Conservation (phyloP, 2,113 vertebrate genomes). For the Oxyura jamaicensis region DNA sequence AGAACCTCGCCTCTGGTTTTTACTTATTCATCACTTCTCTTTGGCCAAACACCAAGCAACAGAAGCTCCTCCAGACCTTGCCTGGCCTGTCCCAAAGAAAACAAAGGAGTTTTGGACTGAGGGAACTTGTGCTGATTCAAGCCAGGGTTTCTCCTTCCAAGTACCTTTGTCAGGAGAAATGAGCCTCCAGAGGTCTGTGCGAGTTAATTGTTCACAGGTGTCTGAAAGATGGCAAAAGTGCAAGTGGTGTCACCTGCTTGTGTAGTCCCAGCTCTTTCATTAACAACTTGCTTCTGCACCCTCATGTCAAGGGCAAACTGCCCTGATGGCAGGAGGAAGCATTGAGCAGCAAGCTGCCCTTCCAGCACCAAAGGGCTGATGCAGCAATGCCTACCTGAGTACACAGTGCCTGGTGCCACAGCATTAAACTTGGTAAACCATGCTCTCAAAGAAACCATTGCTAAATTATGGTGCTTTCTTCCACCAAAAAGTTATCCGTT, state of each 20-base stretch:
- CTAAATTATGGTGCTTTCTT: background rate
- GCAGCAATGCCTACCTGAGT: background rate
- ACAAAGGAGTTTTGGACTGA: background rate
- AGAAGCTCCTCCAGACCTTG: background rate
- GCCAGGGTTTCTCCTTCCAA: background rate
- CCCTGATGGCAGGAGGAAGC: background rate
- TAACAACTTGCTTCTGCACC: background rate
- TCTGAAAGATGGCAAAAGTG: background rate
- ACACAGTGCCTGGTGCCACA: background rate
- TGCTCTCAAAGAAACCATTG: background rate
- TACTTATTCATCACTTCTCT: background rate
- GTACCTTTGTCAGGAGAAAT: background rate
- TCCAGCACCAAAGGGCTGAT: background rate
- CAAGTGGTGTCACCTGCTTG: background rate
- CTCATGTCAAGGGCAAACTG: background rate
- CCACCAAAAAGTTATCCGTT: background rate
- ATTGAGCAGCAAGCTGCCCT: background rate
- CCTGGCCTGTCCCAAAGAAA: background rate
- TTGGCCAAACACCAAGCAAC: background rate
- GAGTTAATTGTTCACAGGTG: background rate
- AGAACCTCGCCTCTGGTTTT: background rate
- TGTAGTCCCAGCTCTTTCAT: background rate
- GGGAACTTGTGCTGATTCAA: background rate
- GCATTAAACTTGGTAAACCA: accelerated
- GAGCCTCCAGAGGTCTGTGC: background rate